Percentiles rank a stretch among this genome's conserved stretches.
phyloP scores from a whole-genome alignment of 2,113 vertebrate species.

The Lophius piscatorius region DNA sequence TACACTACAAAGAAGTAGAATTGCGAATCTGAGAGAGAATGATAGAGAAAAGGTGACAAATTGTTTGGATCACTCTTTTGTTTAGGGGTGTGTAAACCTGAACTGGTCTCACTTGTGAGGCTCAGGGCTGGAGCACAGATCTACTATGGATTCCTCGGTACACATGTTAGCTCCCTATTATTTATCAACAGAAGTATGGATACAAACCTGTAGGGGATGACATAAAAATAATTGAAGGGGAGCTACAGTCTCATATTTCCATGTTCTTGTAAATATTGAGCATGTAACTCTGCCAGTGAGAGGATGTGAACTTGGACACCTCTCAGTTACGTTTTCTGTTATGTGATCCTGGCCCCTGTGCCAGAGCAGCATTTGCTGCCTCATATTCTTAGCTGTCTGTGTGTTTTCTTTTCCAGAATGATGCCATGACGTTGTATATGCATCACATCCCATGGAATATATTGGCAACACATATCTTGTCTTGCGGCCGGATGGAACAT shows the following conservation, averaged over 20 bases:
- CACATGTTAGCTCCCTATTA: constrained; percentile 39
- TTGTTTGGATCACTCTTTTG: constrained; percentile 15
- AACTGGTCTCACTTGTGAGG: constrained; percentile 15
- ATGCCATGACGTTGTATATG: neutral
- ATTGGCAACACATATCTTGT: neutral
- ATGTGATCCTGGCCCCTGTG: constrained; percentile 18
- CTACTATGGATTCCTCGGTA: constrained; percentile 24
- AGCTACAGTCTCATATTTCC: neutral
- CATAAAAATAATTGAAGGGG: constrained; percentile 22
- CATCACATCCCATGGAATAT: neutral
- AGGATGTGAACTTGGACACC: constrained; percentile 13
- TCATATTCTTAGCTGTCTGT: neutral
- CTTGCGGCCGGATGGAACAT: constrained; percentile 1
- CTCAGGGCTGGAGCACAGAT: constrained; percentile 14
- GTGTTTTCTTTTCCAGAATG: neutral
- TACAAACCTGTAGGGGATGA: constrained; percentile 9
- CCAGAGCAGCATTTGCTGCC: neutral
- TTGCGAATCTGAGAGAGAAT: constrained; percentile 7
- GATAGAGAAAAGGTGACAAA: constrained; percentile 14
- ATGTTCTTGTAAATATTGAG: constrained; percentile 18
- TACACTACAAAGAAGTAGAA: constrained; percentile 14
- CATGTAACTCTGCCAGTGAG: constrained; percentile 1
- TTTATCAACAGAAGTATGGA: constrained; percentile 40
- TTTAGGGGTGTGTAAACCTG: constrained; percentile 21
- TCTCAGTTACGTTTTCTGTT: constrained; percentile 13